Conservation (phyloP, 2,797 vertebrate genomes). For the Cygnus olor region DNA sequence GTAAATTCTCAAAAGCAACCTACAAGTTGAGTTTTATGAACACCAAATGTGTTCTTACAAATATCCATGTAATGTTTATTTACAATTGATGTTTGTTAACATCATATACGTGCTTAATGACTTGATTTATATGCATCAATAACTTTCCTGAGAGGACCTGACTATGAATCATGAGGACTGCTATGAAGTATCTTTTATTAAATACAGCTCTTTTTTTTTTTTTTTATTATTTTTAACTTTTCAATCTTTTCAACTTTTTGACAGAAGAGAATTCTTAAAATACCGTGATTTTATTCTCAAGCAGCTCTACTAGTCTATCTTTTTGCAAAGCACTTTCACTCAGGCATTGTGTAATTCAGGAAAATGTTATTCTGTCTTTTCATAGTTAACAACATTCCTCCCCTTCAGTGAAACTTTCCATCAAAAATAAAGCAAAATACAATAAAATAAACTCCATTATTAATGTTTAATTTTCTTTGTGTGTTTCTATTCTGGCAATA, state of each 20-base stretch:
- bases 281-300: not conserved
- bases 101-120: not conserved
- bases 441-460: not conserved
- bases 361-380: not conserved
- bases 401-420: not conserved
- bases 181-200: not conserved
- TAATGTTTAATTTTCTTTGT: not conserved
- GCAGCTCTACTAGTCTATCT: not conserved
- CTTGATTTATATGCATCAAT: not conserved
- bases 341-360: not conserved
- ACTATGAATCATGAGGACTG: not conserved
- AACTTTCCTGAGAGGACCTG: not conserved
- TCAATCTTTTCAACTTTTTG: not conserved
- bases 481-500: not conserved
- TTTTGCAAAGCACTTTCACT: not conserved
- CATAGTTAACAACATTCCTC: not conserved
- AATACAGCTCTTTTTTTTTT: not conserved
- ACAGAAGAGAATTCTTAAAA: not conserved
- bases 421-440: too few relatives aligned
- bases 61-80: not conserved
- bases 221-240: too few relatives aligned
- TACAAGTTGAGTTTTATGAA: not conserved
- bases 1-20: not conserved
- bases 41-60: not conserved
- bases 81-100: not conserved